Percentiles rank a stretch among this genome's conserved stretches.
phyloP scores from a whole-genome alignment of 1,140 invertebrate genomes.

The Schmidtea mediterranea region DNA sequence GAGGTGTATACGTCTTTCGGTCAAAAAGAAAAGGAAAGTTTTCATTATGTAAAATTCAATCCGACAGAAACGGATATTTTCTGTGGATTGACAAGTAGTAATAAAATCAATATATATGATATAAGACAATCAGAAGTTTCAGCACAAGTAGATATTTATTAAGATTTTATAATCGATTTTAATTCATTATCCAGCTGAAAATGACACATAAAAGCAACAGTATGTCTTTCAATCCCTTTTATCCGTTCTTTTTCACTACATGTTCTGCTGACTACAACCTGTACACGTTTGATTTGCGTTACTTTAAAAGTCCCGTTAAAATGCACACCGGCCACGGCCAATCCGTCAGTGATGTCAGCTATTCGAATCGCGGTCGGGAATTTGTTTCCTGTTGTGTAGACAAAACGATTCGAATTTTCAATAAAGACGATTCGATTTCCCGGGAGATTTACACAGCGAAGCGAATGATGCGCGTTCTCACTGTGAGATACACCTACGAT shows the following conservation, averaged over 20 bases:
- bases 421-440: constrained; percentile 36
- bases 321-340: constrained; percentile 73
- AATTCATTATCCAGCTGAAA: constrained; percentile 15
- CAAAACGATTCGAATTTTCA: constrained; percentile 72
- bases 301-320: constrained; percentile 48
- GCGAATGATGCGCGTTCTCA: constrained; percentile 74
- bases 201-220: constrained; percentile 58
- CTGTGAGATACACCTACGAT: constrained; percentile 64
- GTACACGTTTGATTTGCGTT: constrained; percentile 80
- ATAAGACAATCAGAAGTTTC: too few relatives aligned
- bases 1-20: too few relatives aligned
- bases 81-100: too few relatives aligned
- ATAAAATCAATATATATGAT: too few relatives aligned
- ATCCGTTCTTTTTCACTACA: constrained; percentile 71
- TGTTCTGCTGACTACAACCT: constrained; percentile 95
- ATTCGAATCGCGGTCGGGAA: constrained; percentile 78
- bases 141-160: too few relatives aligned
- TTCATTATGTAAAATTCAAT: too few relatives aligned
- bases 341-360: constrained; percentile 57
- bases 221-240: constrained; percentile 90
- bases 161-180: too few relatives aligned
- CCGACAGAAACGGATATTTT: too few relatives aligned
- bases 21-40: too few relatives aligned
- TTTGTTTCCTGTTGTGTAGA: constrained; percentile 88
- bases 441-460: constrained; percentile 91